These are phyloP conservation scores for Conus betulinus DNA, from an alignment of 1,140 invertebrate species.

Conservation along the genomic window DNA sequence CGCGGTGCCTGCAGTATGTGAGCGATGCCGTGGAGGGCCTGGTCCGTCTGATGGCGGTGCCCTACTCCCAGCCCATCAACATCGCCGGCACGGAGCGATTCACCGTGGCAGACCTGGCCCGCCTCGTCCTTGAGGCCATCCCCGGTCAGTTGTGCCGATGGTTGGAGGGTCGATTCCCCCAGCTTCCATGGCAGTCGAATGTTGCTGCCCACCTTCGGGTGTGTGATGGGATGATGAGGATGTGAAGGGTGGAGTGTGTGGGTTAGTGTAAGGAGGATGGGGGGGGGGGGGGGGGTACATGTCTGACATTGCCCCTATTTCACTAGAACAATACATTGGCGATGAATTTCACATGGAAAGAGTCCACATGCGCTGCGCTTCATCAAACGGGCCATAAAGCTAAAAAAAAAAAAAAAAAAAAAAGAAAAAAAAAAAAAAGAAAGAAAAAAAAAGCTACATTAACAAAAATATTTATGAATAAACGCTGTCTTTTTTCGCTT, in stretches of 20 bases:
- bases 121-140: background rate
- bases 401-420: no score
- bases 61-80: slow-evolving; percentile 2
- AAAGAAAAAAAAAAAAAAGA: no score
- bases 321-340: background rate
- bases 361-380: no score
- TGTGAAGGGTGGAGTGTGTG: background rate
- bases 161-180: background rate
- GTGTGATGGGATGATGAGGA: background rate
- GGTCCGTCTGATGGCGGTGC: background rate
- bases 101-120: background rate
- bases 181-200: background rate
- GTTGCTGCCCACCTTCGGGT: background rate
- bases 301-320: background rate
- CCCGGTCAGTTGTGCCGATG: background rate
- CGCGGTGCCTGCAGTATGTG: slow-evolving; percentile 12
- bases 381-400: no score
- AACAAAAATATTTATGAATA: no score
- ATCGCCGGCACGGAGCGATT: slow-evolving; percentile 1
- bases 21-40: slow-evolving; percentile 3
- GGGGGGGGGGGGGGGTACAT: no score
- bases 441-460: no score
- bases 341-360: no score
- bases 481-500: no score
- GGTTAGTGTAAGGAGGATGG: background rate